These are phyloP conservation scores for Apoderus coryli DNA, from an alignment of 2,888 invertebrate genomes.

Conservation along the genomic window DNA sequence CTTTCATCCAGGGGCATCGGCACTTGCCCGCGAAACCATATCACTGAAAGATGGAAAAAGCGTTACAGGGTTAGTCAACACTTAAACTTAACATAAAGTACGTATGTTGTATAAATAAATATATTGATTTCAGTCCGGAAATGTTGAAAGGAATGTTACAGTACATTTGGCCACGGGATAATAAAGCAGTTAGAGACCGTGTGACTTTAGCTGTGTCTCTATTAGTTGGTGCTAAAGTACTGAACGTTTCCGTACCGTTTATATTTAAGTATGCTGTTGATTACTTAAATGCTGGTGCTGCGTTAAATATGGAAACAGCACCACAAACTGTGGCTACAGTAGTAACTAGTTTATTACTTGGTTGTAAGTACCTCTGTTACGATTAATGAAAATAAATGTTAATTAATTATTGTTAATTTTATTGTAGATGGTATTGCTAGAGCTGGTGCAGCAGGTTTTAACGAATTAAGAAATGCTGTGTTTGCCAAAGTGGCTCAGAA, in stretches of 20 bases:
- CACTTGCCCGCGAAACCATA: constrained; percentile 38
- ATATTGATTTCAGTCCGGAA: too few species aligned
- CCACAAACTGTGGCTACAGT: constrained; percentile 66
- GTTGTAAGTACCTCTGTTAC: constrained; percentile 53
- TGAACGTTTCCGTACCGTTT: constrained; percentile 90
- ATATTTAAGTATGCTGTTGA: constrained; percentile 91
- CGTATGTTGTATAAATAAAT: too few species aligned
- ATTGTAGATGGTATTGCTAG: constrained; percentile 81
- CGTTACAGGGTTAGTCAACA: constrained; percentile 51
- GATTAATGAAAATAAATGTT: background rate
- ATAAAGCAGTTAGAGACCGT: constrained; percentile 56
- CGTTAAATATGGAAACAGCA: constrained; percentile 61
- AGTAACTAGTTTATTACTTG: constrained; percentile 66
- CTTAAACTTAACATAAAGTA: too few species aligned
- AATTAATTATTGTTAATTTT: constrained; percentile 1
- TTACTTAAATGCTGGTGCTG: constrained; percentile 42
- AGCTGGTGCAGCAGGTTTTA: constrained; percentile 80
- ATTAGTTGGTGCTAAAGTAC: constrained; percentile 66
- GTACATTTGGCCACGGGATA: constrained; percentile 93
- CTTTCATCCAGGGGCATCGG: constrained; percentile 79
- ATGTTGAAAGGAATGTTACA: constrained; percentile 80
- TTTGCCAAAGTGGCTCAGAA: constrained; percentile 96
- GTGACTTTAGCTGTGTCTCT: constrained; percentile 74
- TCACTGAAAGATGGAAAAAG: constrained; percentile 38
- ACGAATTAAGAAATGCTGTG: constrained; percentile 93